Evolutionary conservation across 2,888 invertebrate genomes (phyloP), one percentile per base, ranked within the genome.

Genomic region (Apodemia duryi): DNA sequence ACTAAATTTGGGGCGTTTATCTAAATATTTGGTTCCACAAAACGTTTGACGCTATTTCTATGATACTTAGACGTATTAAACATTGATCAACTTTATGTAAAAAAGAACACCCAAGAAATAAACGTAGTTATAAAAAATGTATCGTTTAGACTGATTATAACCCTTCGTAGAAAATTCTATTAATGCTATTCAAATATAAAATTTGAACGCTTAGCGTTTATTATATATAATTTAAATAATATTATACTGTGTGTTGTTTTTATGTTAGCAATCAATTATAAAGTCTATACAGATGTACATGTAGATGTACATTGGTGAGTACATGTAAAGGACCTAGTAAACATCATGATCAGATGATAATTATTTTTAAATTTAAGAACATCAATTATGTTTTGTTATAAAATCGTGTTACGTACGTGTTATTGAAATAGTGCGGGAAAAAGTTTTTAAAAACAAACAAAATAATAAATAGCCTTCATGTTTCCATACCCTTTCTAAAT

Each of bases 1-100:
- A 82, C 82, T 77, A 90, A 89, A 91, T 89, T 79, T 84, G 80
- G 77, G 83, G 78, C 87, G 86, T 89, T 91, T 91, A 91, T 84
- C 88, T 85, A 85, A 89, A 91, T 88, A 82, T 81, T 71, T 79
- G 84, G 82, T 79, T 81, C 84, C 80, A 84, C 82, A 86, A 86
- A 90, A 84, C 84, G 84, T 86, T 90, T 87, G 85, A 84, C 86
- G 85, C 84, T 77, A 81, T 78, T 78, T 70, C 85, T 83, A 82
- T 80, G 72, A 74, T 74, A 71, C 72, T 60, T 57, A 66, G 67
- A 64, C 63, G 46, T 13, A 46, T 46, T 46, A 46, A 43, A 46
- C 46, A 46, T 46, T 46, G 4, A 13, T 46, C 46, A 46, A 46
- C 4, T 13, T 46, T 46, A 63, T 10, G 52, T 61, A 57, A 64